Base-by-base conservation (phyloP, 1,140 invertebrate species). In the Drosophila lacertosa region DNA sequence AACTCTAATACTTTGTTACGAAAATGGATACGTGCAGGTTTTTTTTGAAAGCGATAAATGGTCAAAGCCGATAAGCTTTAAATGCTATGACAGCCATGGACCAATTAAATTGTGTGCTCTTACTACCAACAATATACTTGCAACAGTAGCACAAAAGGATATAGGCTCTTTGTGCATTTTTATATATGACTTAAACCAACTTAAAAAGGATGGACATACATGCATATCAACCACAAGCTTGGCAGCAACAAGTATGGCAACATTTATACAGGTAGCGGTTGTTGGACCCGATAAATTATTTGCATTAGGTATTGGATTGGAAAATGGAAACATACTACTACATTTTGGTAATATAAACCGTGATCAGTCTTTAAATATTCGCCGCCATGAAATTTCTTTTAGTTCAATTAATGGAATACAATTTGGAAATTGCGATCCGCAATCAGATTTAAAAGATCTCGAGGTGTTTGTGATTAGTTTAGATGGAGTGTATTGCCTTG, bases 301-400 rank as follows among this genome's bases (percentile, higher is more conserved):
- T 33, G 59, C 50, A 3, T 13, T 86, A 6, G 63, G 42, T 5
- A 50, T 86, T n/a, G 81, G 81, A 0, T 69, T 86, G 0, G 77
- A 74, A 18, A 82, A 68, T 15, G 82, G 82, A 5, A 74, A 86
- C 20, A 39, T 81, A 11, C 26, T 68, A 1, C 11, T 86, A 18
- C 54, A 88, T 50, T 60, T 69, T 35, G 77, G 77, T 5, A 86
- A 71, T 37, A 42, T 78, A 4, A 63, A n/a, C 11, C 44, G 58
- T 37, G 45, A 64, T 33, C 20, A 77, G 1, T 47, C 53, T 7
- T 3, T 47, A 7, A 82, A 59, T 45, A 60, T 74, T 60, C 78
- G 70, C 0, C 50, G 47, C 2, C 59, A 77, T 39, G 13, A 33
- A 5, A 32, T 78, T 54, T 53, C 65, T 13, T 13, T 16, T 11